Evolutionary conservation across 2,113 vertebrate species (phyloP).

Genomic region (Carassius auratus): DNA sequence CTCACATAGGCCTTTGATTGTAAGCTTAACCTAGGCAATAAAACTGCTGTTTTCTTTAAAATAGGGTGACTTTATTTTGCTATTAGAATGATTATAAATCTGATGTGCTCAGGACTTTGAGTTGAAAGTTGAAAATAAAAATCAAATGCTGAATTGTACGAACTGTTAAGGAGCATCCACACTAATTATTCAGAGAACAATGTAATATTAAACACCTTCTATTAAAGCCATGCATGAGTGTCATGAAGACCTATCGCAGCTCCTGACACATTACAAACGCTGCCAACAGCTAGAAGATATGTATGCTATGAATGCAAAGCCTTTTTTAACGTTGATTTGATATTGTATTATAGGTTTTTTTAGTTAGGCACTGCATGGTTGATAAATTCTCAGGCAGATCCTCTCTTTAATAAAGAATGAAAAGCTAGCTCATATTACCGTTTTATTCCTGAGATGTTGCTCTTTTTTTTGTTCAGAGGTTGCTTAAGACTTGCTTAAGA

Average conservation of each 20-base stretch:
- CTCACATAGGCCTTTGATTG: too few relatives aligned
- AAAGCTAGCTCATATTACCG: background rate
- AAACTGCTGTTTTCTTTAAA: too few relatives aligned
- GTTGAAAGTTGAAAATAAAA: too few relatives aligned
- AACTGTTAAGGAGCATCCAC: too few relatives aligned
- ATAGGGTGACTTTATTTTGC: too few relatives aligned
- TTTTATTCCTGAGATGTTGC: background rate
- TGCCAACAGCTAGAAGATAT: conserved; percentile 18
- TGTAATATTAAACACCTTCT: too few relatives aligned
- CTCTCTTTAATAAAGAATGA: background rate
- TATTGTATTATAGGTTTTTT: background rate
- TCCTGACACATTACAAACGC: conserved; percentile 30
- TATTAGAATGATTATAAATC: too few relatives aligned
- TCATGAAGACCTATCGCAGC: background rate
- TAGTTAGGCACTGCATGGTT: background rate
- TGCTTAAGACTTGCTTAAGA: background rate
- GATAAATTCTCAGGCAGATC: background rate
- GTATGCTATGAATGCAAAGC: background rate
- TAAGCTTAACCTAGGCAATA: too few relatives aligned
- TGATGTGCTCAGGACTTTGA: too few relatives aligned
- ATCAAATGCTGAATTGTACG: too few relatives aligned
- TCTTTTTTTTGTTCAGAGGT: background rate
- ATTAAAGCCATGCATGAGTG: conserved; percentile 25
- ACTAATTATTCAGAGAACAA: background rate
- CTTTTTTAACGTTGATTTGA: background rate